Percentiles rank a stretch among this genome's conserved stretches.
Evolutionary conservation across 2,113 vertebrate species (phyloP).

Genomic region (Cyanocitta stelleri): DNA sequence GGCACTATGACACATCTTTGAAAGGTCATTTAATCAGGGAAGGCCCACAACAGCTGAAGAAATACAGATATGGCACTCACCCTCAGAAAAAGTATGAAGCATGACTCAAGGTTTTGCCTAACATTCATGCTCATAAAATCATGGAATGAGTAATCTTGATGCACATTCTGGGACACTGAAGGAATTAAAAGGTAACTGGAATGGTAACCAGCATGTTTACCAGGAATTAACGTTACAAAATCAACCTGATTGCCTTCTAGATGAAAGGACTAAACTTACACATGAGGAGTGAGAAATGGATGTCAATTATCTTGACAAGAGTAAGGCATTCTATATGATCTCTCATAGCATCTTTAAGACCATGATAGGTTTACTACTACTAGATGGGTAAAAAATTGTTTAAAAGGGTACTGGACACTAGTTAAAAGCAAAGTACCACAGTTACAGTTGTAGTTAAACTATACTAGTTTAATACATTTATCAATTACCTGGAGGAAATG

Average conservation of each 20-base stretch:
- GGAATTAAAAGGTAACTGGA: background rate
- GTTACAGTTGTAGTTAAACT: background rate
- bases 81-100: background rate
- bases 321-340: background rate
- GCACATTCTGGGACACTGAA: background rate
- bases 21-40: background rate
- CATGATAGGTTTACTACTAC: background rate
- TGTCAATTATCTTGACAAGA: background rate
- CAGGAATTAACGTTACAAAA: background rate
- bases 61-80: background rate
- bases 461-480: background rate
- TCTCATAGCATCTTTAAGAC: background rate
- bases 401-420: background rate
- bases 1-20: background rate
- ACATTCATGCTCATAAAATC: background rate
- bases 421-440: background rate
- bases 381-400: background rate
- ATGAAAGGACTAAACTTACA: background rate
- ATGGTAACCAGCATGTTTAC: background rate
- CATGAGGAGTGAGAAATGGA: background rate
- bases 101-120: background rate
- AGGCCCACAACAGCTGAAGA: background rate
- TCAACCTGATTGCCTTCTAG: background rate
- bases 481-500: background rate
- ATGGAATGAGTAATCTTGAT: background rate